Base-by-base conservation (phyloP, 2,888 invertebrate species). In the Megaustenia siamemsis region DNA sequence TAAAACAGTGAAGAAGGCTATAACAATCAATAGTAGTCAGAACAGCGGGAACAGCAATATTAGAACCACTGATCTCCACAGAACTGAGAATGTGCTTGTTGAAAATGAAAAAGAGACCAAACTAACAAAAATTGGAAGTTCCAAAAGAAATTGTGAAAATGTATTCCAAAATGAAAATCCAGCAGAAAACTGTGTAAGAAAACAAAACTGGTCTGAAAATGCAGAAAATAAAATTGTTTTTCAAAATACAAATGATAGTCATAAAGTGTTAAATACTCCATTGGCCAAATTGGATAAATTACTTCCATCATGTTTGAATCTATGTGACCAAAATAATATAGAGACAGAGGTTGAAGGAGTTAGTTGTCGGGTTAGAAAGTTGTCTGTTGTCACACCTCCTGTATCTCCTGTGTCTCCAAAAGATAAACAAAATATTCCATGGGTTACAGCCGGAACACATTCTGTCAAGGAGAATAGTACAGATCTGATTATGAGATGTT, bases 351-450 rank as follows among this genome's bases (percentile, higher is more conserved):
- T 40, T 35, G 49, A 12, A 43, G 71, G 28, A 35, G 15, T 24
- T 5, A 32, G 18, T 45, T 32, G 28, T 5, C 40, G 53, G 32
- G 45, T 45, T 49, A 76, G 77, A 60, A 84, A 84, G 73, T 43
- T 84, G 15, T 84, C 84, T 24, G 84, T 84, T 3, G 80, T 84
- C 28, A 73, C 43, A 35, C 84, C 80, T 0, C 84, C 84, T 45
- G 32, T 79, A 8, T 84, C 84, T 0, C 84, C 84, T 24, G 60
- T 56, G 12, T 82, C 82, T 8, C 82, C 82, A 8, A 71, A 60
- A 56, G 82, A 82, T 43, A 71, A 73, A 5, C 82, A 78, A 32
- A 40, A 60, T 6, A 8, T 60, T 18, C 78, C 38, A 18, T 78
- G 60, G 60, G 28, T 45, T 21, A 15, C 82, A 12, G 56, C 18